Percentiles rank a stretch among this genome's conserved stretches.
These are phyloP conservation scores for Pituophis catenifer DNA, from an alignment of 2,113 vertebrate species.

Conservation along the genomic window DNA sequence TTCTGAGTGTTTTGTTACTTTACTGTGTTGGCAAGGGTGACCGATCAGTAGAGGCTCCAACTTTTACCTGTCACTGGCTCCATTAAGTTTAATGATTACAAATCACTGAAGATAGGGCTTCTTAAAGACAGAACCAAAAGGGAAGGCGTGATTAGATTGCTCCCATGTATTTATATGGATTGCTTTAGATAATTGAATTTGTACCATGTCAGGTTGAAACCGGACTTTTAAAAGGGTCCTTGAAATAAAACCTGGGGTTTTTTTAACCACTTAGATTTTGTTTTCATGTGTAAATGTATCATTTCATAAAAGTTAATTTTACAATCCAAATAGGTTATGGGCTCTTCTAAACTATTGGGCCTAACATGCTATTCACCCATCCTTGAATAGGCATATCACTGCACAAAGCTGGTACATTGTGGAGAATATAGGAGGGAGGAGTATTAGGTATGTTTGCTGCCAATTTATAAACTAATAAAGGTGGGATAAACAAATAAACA, in stretches of 20 bases:
- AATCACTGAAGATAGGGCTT: constrained; percentile 40
- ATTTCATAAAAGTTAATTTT: neutral
- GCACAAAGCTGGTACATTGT: neutral
- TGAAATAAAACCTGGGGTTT: neutral
- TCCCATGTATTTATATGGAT: constrained; percentile 9
- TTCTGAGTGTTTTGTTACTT: constrained; percentile 47
- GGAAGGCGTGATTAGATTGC: neutral
- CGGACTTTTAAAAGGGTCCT: constrained; percentile 7
- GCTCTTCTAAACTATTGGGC: neutral
- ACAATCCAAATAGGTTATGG: neutral
- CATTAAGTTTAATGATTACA: constrained; percentile 58
- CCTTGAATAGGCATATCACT: neutral
- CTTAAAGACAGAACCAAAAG: constrained; percentile 33
- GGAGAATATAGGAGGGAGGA: neutral
- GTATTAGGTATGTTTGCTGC: neutral
- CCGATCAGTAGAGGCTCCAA: constrained; percentile 46
- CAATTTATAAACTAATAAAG: neutral
- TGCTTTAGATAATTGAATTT: constrained; percentile 11
- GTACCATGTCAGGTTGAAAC: constrained; percentile 27
- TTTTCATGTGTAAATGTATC: neutral
- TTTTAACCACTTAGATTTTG: neutral
- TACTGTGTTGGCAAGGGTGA: constrained; percentile 40
- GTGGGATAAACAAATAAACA: neutral
- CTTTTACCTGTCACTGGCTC: constrained; percentile 55
- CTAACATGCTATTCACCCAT: neutral